Evolutionary conservation across 2,888 invertebrate genomes (phyloP).

Genomic region (Cyclophora punctaria): DNA sequence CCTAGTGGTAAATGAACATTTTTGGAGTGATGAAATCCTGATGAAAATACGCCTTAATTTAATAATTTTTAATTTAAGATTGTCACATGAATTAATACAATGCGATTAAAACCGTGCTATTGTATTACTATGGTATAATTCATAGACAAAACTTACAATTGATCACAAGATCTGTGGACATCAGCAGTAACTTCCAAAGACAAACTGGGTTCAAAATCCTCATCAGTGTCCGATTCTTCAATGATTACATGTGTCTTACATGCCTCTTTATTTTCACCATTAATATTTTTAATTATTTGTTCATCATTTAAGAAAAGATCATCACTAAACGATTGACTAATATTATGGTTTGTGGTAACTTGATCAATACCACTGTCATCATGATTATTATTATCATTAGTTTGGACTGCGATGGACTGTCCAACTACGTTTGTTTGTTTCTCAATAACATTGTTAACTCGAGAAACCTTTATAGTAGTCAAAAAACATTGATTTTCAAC

Average conservation of each 20-base stretch:
- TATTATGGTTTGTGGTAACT: too few species aligned
- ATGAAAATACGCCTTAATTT: too few species aligned
- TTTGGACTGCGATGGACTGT: too few species aligned
- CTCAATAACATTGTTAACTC: constrained; percentile 14
- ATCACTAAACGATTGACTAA: too few species aligned
- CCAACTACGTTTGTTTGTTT: constrained; percentile 1
- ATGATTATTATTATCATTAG: too few species aligned
- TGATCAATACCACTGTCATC: too few species aligned
- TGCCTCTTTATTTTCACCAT: constrained; percentile 12
- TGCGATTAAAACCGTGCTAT: background rate
- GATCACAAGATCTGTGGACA: constrained; percentile 41
- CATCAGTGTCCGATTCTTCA: constrained; percentile 53
- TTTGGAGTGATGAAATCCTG: too few species aligned
- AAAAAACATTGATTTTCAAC: constrained; percentile 36
- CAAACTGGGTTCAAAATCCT: constrained; percentile 25
- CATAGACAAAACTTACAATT: constrained; percentile 33
- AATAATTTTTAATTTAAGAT: too few species aligned
- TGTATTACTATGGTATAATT: background rate
- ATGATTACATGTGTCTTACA: constrained; percentile 25
- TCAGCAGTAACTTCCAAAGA: constrained; percentile 43
- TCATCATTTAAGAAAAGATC: too few species aligned
- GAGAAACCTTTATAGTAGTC: constrained; percentile 37
- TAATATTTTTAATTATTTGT: too few species aligned
- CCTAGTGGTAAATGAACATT: too few species aligned
- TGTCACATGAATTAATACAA: background rate